Evolutionary conservation across 2,888 invertebrate species (phyloP), one percentile per base, ranked within the genome.

Genomic region (Noctua fimbriata): DNA sequence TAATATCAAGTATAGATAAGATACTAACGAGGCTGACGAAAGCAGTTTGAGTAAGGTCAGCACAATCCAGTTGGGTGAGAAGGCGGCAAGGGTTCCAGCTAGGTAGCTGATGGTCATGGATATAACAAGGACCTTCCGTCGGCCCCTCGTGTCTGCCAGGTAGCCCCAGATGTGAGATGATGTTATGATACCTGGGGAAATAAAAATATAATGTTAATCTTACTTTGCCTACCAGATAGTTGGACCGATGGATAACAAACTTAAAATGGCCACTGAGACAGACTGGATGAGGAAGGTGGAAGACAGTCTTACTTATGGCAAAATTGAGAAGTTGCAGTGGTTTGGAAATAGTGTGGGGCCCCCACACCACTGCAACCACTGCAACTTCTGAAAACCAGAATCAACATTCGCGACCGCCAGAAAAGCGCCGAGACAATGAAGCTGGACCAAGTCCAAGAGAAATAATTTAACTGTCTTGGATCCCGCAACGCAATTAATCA

Each of bases 21-120:
- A 77, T 74, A 94, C 96, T 95, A 82, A 96, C 97, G 97, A 94
- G 80, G 98, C 97, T 14, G 98, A 98, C 69, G 97, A 98, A 1
- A 98, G 88, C 82, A 98, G 97, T 87, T 98, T 97, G 66, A 98
- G 97, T 0, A 97, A 87, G 44, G 97, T 92, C 21, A 98, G 93
- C 74, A 97, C 96, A 79, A 97, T 96, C 92, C 98, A 98, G 87
- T 97, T 97, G 0, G 97, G 97, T 0, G 98, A 97, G 78, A 97
- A 95, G 1, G 97, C 97, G 0, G 97, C 97, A 2, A 95, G 88
- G 0, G 97, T 89, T 0, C 97, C 97, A 1, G 97, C 90, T 7
- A 97, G 24, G 79, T 97, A 97, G 60, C 97, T 97, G 7, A 97
- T 83, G 0, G 92, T 89, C 82, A 97, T 92, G 18, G 94, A 94